A percentile compares a stretch with the other conserved stretches of the same genome.
Evolutionary conservation across 2,113 vertebrate species (phyloP).

Genomic region (Pelecanus crispus): DNA sequence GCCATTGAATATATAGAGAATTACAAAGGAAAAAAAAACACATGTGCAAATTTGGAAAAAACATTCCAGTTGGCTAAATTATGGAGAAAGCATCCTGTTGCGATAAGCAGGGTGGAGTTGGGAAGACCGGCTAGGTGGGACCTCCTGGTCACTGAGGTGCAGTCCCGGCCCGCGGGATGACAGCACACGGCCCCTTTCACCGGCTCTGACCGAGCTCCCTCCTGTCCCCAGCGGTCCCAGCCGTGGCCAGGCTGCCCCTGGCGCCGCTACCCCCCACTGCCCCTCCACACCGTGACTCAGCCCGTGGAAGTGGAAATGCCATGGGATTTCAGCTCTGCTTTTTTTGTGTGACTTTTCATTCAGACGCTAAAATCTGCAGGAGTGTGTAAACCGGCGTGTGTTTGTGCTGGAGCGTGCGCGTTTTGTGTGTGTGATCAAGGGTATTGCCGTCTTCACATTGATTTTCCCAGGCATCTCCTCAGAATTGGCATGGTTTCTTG

Average conservation of each 20-base stretch:
- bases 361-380: too few species aligned
- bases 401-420: not conserved
- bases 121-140: not conserved
- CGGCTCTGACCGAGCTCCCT: not conserved
- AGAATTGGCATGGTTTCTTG: rapidly evolving
- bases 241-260: not conserved
- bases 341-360: too few species aligned
- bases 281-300: not conserved
- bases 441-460: rapidly evolving
- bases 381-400: rapidly evolving
- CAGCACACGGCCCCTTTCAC: not conserved
- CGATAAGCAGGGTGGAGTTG: rapidly evolving
- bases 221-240: rapidly evolving
- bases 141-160: not conserved
- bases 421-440: rapidly evolving
- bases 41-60: not conserved
- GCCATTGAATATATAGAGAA: not conserved
- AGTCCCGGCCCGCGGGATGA: rapidly evolving
- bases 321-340: not conserved
- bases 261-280: not conserved
- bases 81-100: not conserved
- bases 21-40: not conserved
- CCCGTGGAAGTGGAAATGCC: not conserved
- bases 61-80: rapidly evolving
- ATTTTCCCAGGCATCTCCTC: not conserved